phyloP scores from a whole-genome alignment of 2,113 vertebrate species.

The Xyrauchen texanus region DNA sequence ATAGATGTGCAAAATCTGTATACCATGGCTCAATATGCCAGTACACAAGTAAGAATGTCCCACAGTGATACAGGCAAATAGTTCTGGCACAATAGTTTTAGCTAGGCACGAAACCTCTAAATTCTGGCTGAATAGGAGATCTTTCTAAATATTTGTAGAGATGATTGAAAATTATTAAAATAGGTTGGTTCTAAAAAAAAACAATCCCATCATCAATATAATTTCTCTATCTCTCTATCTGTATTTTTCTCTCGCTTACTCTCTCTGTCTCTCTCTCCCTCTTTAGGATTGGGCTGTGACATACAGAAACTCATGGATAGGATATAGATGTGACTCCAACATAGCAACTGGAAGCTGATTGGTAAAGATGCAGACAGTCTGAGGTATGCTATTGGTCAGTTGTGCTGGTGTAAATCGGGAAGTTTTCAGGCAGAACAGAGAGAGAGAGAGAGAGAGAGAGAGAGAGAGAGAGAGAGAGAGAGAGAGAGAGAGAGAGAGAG shows the following conservation, averaged over 20 bases:
- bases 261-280: conserved; percentile 25
- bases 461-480: conserved; percentile 29
- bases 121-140: conserved; percentile 27
- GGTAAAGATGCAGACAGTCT: conserved; percentile 48
- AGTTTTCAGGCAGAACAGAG: conserved; percentile 5
- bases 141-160: conserved; percentile 27
- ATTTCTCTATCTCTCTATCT: background rate
- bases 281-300: conserved; percentile 49
- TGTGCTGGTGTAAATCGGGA: conserved; percentile 35
- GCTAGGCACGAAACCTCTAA: conserved; percentile 17
- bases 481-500: conserved; percentile 50
- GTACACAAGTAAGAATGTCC: background rate
- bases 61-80: background rate
- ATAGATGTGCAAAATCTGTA: no score
- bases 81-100: background rate
- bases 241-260: no score
- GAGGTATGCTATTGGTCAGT: conserved; percentile 52
- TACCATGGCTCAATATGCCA: no score
- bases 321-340: conserved; percentile 55
- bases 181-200: background rate
- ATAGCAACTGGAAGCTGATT: conserved; percentile 60
- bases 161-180: background rate
- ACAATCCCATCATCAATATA: conserved; percentile 4
- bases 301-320: conserved; percentile 49
- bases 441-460: conserved; percentile 46